Evolutionary conservation across 2,888 invertebrate species (phyloP), one percentile per base, ranked within the genome.

Genomic region (Thymelicus lineola): DNA sequence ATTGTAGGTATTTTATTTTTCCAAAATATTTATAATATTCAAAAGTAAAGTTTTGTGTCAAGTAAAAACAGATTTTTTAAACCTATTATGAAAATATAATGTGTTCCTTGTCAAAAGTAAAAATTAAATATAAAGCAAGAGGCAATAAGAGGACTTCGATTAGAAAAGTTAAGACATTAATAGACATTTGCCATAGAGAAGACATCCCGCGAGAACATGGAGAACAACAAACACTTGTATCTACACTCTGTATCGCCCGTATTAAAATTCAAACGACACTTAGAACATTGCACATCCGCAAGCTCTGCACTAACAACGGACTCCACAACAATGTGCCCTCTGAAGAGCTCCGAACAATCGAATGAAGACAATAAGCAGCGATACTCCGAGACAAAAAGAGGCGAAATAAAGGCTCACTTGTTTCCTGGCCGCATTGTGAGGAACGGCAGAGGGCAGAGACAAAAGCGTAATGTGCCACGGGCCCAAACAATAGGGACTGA

Each of bases 341-440:
- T 90, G 92, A 92, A 92, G 93, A 93, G 93, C 90, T 86, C 89
- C 91, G 94, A 94, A 94, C 94, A 94, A 94, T 94, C 94, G 94
- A 94, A 94, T 94, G 94, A 93, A 94, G 94, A 94, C 94, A 94
- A 94, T 94, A 94, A 94, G 92, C 93, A 93, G 92, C 94, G 94
- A 94, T 94, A 94, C 94, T 94, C 93, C 90, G 93, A 94, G 94
- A 94, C 94, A 94, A 94, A 94, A 94, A 94, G 94, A 93, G 91
- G 92, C 93, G 93, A 93, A 94, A 94, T 94, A 94, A 94, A 94
- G 94, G 94, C 93, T 94, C 94, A 93, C 93, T 94, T 94, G 94
- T 94, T 94, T 93, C 93, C 93, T 93, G 92, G 93, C 93, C 93
- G 93, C 93, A 93, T 93, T 93, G 93, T 93, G 91, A 93, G 91